These are phyloP conservation scores for Ceramica pisi DNA, from an alignment of 2,888 invertebrate species.

Conservation along the genomic window DNA sequence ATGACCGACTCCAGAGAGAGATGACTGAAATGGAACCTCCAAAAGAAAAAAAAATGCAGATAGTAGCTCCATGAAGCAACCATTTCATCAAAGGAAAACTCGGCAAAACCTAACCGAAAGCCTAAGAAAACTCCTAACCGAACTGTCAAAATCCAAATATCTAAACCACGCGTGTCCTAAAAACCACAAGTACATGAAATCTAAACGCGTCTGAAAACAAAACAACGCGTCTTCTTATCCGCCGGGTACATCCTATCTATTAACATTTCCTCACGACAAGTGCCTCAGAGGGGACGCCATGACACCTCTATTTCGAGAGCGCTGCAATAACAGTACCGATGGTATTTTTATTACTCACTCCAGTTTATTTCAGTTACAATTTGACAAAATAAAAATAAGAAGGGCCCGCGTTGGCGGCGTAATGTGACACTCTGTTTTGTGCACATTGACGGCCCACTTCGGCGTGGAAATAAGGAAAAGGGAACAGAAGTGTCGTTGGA, in stretches of 20 bases:
- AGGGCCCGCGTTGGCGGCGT: constrained; percentile 77
- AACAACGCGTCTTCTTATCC: constrained; percentile 60
- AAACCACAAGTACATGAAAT: constrained; percentile 38
- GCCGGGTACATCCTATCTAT: constrained; percentile 68
- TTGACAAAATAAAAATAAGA: constrained; percentile 90
- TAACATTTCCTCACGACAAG: constrained; percentile 70
- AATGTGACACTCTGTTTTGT: constrained; percentile 77
- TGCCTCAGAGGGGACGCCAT: constrained; percentile 73
- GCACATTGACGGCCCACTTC: constrained; percentile 68
- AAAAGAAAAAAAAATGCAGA: too few relatives aligned
- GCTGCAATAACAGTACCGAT: constrained; percentile 88
- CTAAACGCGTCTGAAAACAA: constrained; percentile 52
- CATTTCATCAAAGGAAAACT: too few relatives aligned
- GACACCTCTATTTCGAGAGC: constrained; percentile 82
- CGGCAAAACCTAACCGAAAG: too few relatives aligned
- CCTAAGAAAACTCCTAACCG: neutral
- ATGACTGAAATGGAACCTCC: too few relatives aligned
- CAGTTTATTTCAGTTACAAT: constrained; percentile 90
- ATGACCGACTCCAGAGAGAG: too few relatives aligned
- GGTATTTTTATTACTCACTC: constrained; percentile 90
- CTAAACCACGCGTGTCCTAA: constrained; percentile 15
- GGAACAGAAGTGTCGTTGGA: constrained; percentile 71
- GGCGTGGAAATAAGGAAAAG: neutral
- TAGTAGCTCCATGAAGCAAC: too few relatives aligned
- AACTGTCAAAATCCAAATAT: neutral